These are phyloP conservation scores for Mesorhabditis spiculigera DNA, from an alignment of 2,888 invertebrate species.

Conservation along the genomic window DNA sequence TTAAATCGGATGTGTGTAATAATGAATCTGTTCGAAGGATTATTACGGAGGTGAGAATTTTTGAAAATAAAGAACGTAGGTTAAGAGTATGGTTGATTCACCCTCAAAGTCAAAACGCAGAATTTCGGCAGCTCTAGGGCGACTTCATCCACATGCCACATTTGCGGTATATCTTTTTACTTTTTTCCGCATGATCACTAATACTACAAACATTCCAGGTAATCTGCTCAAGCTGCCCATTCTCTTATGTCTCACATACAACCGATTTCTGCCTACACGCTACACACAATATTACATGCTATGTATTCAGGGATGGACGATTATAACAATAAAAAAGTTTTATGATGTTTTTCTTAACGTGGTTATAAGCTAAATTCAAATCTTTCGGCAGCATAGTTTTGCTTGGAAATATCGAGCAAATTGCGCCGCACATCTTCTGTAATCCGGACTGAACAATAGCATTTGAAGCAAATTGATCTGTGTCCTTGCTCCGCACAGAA, in stretches of 20 bases:
- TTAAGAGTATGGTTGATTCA: conserved; percentile 1
- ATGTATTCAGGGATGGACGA: background rate
- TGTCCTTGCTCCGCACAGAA: background rate
- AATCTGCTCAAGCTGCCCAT: background rate
- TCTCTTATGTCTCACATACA: conserved; percentile 4
- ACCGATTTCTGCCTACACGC: conserved; percentile 5
- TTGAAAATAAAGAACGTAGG: no score
- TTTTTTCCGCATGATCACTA: background rate
- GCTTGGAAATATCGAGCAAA: no score
- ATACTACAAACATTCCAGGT: background rate
- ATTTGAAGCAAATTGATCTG: background rate
- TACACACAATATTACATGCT: conserved; percentile 5
- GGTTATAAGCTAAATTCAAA: no score
- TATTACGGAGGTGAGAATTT: background rate
- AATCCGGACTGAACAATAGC: background rate
- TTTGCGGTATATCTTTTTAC: background rate
- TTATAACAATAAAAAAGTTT: background rate
- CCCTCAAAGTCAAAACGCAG: background rate
- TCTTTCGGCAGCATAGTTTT: no score
- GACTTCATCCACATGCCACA: background rate
- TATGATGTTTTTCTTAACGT: no score
- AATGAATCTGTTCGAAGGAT: conserved; percentile 2
- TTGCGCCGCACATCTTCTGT: no score
- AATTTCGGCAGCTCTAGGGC: conserved; percentile 2
- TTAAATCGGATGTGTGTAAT: conserved; percentile 4